A percentile compares a stretch with the other conserved stretches of the same genome.
Evolutionary conservation across 1,140 invertebrate species (phyloP).

Genomic region (Gyrodactylus salaris): DNA sequence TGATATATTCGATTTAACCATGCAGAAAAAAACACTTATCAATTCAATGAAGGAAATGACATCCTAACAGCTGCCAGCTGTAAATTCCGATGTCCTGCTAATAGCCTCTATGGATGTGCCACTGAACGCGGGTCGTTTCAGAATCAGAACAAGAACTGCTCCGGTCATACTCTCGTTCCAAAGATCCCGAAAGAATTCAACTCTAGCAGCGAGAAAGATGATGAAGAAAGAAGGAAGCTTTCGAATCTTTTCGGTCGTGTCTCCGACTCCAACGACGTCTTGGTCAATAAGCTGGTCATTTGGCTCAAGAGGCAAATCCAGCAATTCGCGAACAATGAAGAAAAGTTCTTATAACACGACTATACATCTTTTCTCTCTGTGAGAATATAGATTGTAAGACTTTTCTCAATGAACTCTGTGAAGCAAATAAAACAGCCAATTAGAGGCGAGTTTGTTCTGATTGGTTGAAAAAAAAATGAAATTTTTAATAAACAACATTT

Average conservation of each 20-base stretch:
- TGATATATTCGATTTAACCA: too few relatives aligned
- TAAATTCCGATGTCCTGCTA: not conserved
- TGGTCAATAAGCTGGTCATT: not conserved
- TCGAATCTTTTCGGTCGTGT: not conserved
- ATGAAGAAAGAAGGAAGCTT: not conserved
- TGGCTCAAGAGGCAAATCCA: not conserved
- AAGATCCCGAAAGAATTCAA: not conserved
- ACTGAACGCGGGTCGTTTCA: not conserved
- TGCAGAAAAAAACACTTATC: not conserved
- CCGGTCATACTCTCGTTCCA: not conserved
- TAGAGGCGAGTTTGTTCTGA: too few relatives aligned
- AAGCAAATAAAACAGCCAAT: not conserved
- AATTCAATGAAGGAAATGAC: not conserved
- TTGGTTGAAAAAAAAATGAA: not conserved
- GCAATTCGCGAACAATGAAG: not conserved
- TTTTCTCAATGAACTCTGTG: too few relatives aligned
- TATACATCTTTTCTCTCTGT: too few relatives aligned
- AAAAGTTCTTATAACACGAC: not conserved
- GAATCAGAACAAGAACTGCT: not conserved
- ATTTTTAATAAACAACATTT: not conserved
- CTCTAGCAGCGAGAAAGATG: not conserved
- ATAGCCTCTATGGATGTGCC: not conserved
- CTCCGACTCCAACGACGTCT: not conserved
- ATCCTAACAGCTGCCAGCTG: not conserved
- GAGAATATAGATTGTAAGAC: too few relatives aligned